These are phyloP conservation scores for Dasyornis broadbenti DNA, from an alignment of 2,113 vertebrate genomes.

Conservation along the genomic window DNA sequence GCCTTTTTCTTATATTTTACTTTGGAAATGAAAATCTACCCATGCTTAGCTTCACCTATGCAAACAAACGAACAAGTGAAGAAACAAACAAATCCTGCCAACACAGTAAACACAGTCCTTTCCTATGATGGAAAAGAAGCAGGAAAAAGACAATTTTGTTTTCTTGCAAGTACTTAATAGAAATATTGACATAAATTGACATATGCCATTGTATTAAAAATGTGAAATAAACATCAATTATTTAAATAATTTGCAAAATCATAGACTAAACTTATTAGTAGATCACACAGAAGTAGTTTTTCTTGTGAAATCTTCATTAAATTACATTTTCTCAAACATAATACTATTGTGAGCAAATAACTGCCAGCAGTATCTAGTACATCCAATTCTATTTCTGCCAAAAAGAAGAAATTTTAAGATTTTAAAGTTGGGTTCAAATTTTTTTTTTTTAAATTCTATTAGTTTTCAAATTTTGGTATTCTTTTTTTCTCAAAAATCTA, in stretches of 20 bases:
- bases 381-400: not conserved
- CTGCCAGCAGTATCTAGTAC: not conserved
- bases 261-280: not conserved
- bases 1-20: not conserved
- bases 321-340: not conserved
- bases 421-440: not conserved
- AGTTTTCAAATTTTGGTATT: not conserved
- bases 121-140: not conserved
- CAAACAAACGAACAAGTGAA: not conserved
- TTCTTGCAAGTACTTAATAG: not conserved
- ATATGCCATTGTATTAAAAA: rapidly evolving
- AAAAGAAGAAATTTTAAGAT: not conserved
- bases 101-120: not conserved
- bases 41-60: not conserved
- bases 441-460: too few relatives aligned
- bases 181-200: not conserved
- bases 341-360: not conserved
- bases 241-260: not conserved
- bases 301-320: not conserved
- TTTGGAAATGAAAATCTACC: not conserved
- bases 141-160: not conserved
- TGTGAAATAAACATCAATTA: not conserved
- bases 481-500: not conserved
- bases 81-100: not conserved
- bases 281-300: not conserved